phyloP scores from a whole-genome alignment of 2,888 invertebrate genomes.

The Watsonalla cultraria region DNA sequence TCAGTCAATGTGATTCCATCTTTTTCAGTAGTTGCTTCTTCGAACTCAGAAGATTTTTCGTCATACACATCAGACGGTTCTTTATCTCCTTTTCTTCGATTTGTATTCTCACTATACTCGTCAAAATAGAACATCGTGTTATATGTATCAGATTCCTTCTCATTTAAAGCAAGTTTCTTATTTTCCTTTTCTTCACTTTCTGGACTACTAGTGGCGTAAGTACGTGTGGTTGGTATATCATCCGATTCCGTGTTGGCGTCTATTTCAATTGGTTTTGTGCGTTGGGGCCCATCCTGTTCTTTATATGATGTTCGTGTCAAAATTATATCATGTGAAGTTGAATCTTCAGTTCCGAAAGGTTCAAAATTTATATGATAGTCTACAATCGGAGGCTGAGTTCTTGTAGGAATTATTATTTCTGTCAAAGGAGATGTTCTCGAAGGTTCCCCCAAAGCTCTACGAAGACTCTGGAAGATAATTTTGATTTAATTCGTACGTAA shows the following conservation, averaged over 20 bases:
- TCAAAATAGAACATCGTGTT: slow-evolving; percentile 48
- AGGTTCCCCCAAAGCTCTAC: slow-evolving; percentile 20
- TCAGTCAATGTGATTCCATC: slow-evolving; percentile 8
- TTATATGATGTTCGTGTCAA: slow-evolving; percentile 18
- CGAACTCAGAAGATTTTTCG: slow-evolving; percentile 14
- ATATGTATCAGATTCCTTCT: slow-evolving; percentile 40
- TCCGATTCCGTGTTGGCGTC: slow-evolving; percentile 15
- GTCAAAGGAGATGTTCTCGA: slow-evolving; percentile 28
- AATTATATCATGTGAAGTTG: slow-evolving; percentile 12
- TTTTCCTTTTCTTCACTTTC: slow-evolving; percentile 13
- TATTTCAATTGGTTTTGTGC: slow-evolving; percentile 17
- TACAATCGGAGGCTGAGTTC: slow-evolving; percentile 27
- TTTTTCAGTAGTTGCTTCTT: slow-evolving; percentile 3
- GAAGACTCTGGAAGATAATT: slow-evolving; percentile 14
- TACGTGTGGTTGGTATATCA: slow-evolving; percentile 8
- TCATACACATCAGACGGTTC: slow-evolving; percentile 27
- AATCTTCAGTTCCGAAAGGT: slow-evolving; percentile 22
- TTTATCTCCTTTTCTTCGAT: slow-evolving; percentile 24
- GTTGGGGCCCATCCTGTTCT: slow-evolving; percentile 12
- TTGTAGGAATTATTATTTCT: slow-evolving; percentile 28
- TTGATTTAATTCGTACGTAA: not conserved
- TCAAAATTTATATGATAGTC: slow-evolving; percentile 19
- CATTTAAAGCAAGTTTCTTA: slow-evolving; percentile 4
- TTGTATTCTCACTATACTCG: slow-evolving; percentile 29
- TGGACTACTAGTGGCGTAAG: slow-evolving; percentile 14